Conservation (phyloP, 1,140 invertebrate species). For the Drosophila cardini region DNA sequence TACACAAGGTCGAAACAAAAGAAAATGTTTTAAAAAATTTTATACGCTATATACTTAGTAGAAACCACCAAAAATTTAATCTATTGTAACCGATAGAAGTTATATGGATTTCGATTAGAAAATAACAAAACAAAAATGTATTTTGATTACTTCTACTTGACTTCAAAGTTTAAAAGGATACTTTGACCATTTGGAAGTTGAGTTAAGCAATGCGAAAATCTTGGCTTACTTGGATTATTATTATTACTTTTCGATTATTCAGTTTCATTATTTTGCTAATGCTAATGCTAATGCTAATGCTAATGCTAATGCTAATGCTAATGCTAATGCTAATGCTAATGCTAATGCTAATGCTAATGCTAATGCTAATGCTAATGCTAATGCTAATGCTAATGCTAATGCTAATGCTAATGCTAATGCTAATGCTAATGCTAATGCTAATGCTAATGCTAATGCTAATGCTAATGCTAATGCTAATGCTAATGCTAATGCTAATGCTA, state of each 20-base stretch:
- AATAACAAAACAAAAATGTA: neutral
- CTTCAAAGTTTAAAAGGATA: neutral
- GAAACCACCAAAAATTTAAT: neutral
- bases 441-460: neutral
- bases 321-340: neutral
- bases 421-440: neutral
- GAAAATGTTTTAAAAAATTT: neutral
- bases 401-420: neutral
- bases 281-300: neutral
- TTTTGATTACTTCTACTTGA: neutral
- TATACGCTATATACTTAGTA: neutral
- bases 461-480: neutral
- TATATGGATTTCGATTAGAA: neutral
- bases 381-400: neutral
- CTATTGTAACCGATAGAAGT: neutral
- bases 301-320: conserved; percentile 1
- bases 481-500: neutral
- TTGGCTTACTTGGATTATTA: neutral
- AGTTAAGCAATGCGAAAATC: neutral
- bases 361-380: conserved; percentile 3
- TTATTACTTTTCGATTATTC: neutral
- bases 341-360: neutral
- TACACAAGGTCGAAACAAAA: neutral
- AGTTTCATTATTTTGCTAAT: too few relatives aligned
- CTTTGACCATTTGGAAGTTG: neutral